Percentiles rank a stretch among this genome's conserved stretches.
These are phyloP conservation scores for Gymnogyps californianus DNA, from an alignment of 2,113 vertebrate species.

Conservation along the genomic window DNA sequence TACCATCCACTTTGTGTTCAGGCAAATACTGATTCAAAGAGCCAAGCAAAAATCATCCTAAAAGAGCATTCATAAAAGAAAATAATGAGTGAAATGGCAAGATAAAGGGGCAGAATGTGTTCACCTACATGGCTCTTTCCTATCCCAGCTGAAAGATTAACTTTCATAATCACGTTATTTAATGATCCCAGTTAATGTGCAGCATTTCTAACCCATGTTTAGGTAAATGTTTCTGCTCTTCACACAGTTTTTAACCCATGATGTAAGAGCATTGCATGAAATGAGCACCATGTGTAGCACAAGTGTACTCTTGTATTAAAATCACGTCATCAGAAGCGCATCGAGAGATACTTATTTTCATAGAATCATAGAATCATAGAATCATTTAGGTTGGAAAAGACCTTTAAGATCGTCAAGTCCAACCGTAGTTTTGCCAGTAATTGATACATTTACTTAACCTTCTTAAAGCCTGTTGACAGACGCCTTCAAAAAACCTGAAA, in stretches of 20 bases:
- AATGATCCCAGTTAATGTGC: neutral
- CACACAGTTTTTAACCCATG: neutral
- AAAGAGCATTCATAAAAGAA: neutral
- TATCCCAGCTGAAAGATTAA: neutral
- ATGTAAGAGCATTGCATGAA: neutral
- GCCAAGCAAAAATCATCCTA: neutral
- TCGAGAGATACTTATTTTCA: neutral
- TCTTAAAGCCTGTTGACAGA: neutral
- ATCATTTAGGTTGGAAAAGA: neutral
- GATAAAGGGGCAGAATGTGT: neutral
- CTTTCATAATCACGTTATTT: neutral
- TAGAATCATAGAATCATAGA: neutral
- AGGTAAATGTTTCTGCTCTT: neutral
- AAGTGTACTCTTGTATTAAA: neutral
- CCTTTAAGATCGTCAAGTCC: neutral
- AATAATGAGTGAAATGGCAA: neutral
- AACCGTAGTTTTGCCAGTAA: neutral
- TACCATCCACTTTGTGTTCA: neutral
- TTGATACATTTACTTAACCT: neutral
- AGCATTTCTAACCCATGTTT: neutral
- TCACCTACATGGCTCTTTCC: neutral
- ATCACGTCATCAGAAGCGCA: rapidly evolving
- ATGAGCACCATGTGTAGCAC: neutral
- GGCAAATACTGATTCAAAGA: neutral
- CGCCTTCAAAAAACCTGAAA: neutral